Evolutionary conservation across 2,113 vertebrate species (phyloP), one percentile per base, ranked within the genome.

Genomic region (Brachyistius frenatus): DNA sequence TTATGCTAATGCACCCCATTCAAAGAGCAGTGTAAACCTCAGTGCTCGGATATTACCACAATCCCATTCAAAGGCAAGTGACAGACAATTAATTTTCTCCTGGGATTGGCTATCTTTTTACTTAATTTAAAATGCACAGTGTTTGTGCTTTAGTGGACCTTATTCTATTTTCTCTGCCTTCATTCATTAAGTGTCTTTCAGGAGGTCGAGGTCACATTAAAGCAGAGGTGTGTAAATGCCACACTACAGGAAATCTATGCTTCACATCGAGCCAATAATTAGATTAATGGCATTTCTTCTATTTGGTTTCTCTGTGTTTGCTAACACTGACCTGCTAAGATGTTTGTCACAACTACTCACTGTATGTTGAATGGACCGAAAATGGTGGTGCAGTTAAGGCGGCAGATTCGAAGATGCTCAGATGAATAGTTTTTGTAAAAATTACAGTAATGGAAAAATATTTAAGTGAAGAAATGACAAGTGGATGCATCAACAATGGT

Each of bases 1-100:
- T 90, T 89, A 91, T 90, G 82, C 57, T 90, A 90, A 91, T 83
- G 80, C 16, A 0, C 58, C 64, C 76, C 79, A 70, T 68, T 54
- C 14, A 0, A 23, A 63, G 71, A 77, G 77, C 49, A 31, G 32
- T 50, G 69, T 23, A 79, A 65, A 56, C 52, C 69, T 60, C 66
- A 39, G 55, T 37, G 7, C 58, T 49, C 36, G 37, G 52, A 83
- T 8, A 44, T 55, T 53, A 67, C 50, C 35, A 11, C 67, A 62
- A 39, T 76, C 53, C 32, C 47, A 61, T 64, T 74, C 68, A 69
- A 61, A 66, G 52, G 33, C 76, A 72, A 56, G 50, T 61, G 58
- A 61, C 65, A 49, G 55, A 74, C 67, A 66, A 82, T 74, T 80
- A 5, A 76, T 64, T 72, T 74, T 31, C 44, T 16, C 35, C 52